phyloP scores from a whole-genome alignment of 2,888 invertebrate genomes.

The Pyralis farinalis region DNA sequence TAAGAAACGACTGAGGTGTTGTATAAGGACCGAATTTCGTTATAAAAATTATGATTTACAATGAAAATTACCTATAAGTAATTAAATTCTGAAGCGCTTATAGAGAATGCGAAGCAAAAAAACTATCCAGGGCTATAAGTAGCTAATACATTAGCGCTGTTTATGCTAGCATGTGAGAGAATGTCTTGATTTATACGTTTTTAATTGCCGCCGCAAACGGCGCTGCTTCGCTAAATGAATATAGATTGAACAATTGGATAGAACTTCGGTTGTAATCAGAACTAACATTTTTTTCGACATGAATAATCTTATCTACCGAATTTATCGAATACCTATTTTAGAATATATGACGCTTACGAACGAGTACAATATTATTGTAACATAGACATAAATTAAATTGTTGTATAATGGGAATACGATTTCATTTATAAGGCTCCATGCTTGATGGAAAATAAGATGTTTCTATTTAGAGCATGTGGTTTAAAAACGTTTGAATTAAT shows the following conservation, averaged over 20 bases:
- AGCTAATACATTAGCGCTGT: slow-evolving; percentile 5
- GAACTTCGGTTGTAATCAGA: background rate
- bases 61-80: too few species aligned
- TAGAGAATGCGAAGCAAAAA: background rate
- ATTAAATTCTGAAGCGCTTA: background rate
- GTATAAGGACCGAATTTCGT: background rate
- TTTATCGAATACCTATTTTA: too few species aligned
- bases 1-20: background rate
- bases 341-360: too few species aligned
- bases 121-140: background rate
- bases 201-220: slow-evolving; percentile 51
- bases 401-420: too few species aligned
- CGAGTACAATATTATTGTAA: too few species aligned
- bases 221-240: slow-evolving; percentile 35
- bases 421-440: too few species aligned
- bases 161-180: slow-evolving; percentile 12
- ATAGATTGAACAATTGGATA: slow-evolving; percentile 33
- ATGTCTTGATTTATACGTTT: slow-evolving; percentile 56
- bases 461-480: too few species aligned
- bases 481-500: too few species aligned
- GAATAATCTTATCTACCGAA: too few species aligned
- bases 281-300: too few species aligned
- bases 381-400: too few species aligned
- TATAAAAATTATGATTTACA: background rate
- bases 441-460: too few species aligned